Base-by-base conservation (phyloP, 2,888 invertebrate species). In the Dicyrtoma fusca region DNA sequence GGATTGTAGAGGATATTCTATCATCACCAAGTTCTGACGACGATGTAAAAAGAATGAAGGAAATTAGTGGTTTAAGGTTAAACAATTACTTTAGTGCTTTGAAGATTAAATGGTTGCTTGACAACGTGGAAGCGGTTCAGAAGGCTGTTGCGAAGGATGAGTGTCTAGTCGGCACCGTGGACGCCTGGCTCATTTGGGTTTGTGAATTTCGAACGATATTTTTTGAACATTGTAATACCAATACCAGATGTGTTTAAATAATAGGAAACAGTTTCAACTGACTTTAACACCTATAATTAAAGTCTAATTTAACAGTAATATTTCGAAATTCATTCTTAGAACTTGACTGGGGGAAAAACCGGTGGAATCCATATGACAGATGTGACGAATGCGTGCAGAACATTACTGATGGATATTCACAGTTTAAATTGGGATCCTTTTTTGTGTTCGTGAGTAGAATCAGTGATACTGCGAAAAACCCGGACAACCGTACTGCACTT, bases 131-230 rank as follows among this genome's bases (percentile, higher is more conserved):
- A 1, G 88, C 87, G 0, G 93, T 97, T 3, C 85, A 88, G 72
- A 86, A 88, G 77, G 95, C 96, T 0, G 89, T 92, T 49, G 85
- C 89, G 47, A 91, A 92, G 47, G 89, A 89, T 70, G 87, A 90
- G 66, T 90, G 95, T 81, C 84, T 92, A 79, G 92, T 93, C 76
- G 95, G 95, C 0, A 99, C 97, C 0, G 91, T 97, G 0, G 99
- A 99, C 82, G 90, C 95, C 0, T 99, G 99, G 99, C 89, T 99
- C 57, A 85, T 98, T 73, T 99, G 97, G 97, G 94, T 94, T 34
- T 5, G 34, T 34, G 34, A 34, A n/a, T n/a, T n/a, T n/a, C n/a
- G n/a, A n/a, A n/a, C n/a, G n/a, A n/a, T n/a, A n/a, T n/a, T n/a
- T n/a, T n/a, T n/a, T n/a, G n/a, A n/a, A n/a, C n/a, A n/a, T n/a